phyloP scores from a whole-genome alignment of 2,888 invertebrate genomes.

The Spialia ferax region DNA sequence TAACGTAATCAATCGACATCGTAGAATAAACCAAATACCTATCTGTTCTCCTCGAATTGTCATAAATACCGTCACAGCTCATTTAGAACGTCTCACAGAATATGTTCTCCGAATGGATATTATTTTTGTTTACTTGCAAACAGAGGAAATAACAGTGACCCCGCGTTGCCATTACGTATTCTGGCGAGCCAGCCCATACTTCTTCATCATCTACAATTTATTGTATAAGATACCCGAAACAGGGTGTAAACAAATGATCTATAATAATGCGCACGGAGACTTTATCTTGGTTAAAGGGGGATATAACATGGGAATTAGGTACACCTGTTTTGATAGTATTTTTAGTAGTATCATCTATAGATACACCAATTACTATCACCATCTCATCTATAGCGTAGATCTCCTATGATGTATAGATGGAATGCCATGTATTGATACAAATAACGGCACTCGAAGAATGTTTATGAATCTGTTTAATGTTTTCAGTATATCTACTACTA shows the following conservation, averaged over 20 bases:
- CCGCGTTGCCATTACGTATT: conserved; percentile 44
- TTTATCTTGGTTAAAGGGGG: background rate
- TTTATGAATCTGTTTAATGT: too few species aligned
- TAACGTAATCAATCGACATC: too few species aligned
- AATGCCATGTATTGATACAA: too few species aligned
- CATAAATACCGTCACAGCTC: background rate
- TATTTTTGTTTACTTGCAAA: conserved; percentile 46
- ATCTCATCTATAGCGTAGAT: too few species aligned
- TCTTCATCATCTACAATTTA: conserved; percentile 43
- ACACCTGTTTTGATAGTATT: background rate
- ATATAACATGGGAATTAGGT: background rate
- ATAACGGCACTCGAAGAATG: too few species aligned
- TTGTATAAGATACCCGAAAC: conserved; percentile 7
- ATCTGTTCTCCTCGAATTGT: background rate
- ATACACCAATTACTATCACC: too few species aligned
- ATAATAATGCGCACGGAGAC: conserved; percentile 3
- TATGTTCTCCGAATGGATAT: conserved; percentile 18
- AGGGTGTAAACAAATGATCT: conserved; percentile 25
- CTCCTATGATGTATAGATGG: too few species aligned
- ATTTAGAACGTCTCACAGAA: conserved; percentile 9
- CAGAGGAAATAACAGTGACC: conserved; percentile 35
- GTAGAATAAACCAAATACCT: background rate
- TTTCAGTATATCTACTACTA: too few species aligned
- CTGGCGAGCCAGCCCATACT: conserved; percentile 37
- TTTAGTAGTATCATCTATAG: background rate